Percentiles rank a stretch among this genome's conserved stretches.
Evolutionary conservation across 1,140 invertebrate species (phyloP).

Genomic region (Hycleus cichorii): DNA sequence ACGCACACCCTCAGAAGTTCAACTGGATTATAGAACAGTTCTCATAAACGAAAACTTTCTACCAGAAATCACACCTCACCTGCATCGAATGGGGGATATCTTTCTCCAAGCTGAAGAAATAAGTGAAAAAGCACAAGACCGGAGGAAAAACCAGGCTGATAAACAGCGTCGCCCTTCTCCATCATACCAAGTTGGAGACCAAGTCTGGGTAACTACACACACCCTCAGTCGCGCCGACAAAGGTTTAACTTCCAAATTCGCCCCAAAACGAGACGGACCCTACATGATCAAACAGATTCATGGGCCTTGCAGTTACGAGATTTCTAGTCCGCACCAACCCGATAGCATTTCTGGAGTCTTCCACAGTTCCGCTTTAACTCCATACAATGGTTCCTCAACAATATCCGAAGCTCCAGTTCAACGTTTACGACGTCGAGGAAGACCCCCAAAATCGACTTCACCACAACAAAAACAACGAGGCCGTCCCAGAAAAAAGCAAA

Average conservation of each 20-base stretch:
- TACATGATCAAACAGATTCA: not conserved
- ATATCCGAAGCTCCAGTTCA: no score
- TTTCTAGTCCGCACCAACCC: not conserved
- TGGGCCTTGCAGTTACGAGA: not conserved
- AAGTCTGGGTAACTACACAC: slow-evolving; percentile 32
- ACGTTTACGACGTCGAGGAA: no score
- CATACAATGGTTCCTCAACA: no score
- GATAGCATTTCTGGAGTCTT: no score
- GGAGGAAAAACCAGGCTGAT: no score
- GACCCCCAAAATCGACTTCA: no score
- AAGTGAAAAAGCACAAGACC: slow-evolving; percentile 16
- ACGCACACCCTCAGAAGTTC: slow-evolving; percentile 20
- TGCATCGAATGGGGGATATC: not conserved
- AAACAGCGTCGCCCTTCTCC: slow-evolving; percentile 20
- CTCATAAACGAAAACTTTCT: slow-evolving; percentile 8
- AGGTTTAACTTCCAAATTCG: slow-evolving; percentile 34
- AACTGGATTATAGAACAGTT: slow-evolving; percentile 22
- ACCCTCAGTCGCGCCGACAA: slow-evolving; percentile 28
- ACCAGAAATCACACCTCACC: slow-evolving; percentile 11
- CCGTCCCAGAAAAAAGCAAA: no score
- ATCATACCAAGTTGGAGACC: slow-evolving; percentile 23
- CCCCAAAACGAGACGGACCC: slow-evolving; percentile 29
- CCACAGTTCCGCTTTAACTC: no score
- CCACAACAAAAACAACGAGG: no score
- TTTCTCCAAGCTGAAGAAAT: slow-evolving; percentile 20